Base-by-base conservation (phyloP, 2,113 vertebrate species). In the Struthio camelus region DNA sequence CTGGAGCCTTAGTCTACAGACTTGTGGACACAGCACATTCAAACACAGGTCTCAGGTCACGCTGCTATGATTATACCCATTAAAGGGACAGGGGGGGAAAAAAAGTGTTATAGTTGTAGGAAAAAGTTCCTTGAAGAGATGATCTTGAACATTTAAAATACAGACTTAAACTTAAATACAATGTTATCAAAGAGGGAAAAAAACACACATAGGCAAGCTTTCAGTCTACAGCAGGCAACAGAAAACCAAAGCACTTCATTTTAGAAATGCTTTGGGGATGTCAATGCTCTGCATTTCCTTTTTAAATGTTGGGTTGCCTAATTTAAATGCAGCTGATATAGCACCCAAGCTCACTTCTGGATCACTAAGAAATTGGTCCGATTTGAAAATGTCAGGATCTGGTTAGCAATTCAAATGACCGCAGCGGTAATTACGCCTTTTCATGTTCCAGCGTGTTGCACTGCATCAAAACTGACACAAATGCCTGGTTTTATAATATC, bases 341-440 rank as follows among this genome's bases (percentile, higher is more conserved):
- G 88, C 88, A 89, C 69, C 91, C 46, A 75, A 62, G 76, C 96
- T 96, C 64, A 24, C 97, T 98, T 98, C 97, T 97, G 85, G 96
- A 97, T 96, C 97, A 97, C 98, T 93, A 94, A 82, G 95, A 97
- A 98, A 98, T 97, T 96, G 95, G 96, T 97, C 97, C 87, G 85
- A 95, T 98, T 98, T 98, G 97, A 98, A 98, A 99, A 98, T 98
- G 98, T 98, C 98, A 97, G 97, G 96, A 97, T 98, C 98, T 98
- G 96, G 98, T 99, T 98, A 98, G 98, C 98, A 97, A 98, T 99
- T 98, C 97, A 98, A 98, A 98, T 97, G 96, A 97, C 98, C 98
- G 96, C 87, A 58, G 94, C 88, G 91, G 97, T 98, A 98, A 98
- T 99, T 98, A 99, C 64, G 9, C 97, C 97, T 98, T 98, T 98